Percentiles rank a stretch among this genome's conserved stretches.
phyloP scores from a whole-genome alignment of 2,888 invertebrate species.

The Hypercompe scribonia region DNA sequence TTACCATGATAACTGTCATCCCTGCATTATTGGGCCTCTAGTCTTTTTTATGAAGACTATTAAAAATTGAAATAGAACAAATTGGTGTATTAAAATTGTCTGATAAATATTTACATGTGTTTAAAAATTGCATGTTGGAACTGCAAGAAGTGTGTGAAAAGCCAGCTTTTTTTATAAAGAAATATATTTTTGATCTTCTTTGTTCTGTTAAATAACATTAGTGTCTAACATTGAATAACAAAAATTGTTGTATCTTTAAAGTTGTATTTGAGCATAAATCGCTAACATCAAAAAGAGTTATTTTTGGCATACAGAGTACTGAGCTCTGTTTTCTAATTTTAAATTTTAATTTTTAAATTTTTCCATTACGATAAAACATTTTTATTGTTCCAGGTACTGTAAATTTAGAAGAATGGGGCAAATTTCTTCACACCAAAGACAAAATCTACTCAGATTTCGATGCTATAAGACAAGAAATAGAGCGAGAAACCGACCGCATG shows the following conservation, averaged over 20 bases:
- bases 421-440: constrained; percentile 97
- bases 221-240: neutral
- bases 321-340: neutral
- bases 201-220: too few relatives aligned
- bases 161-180: too few relatives aligned
- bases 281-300: too few relatives aligned
- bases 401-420: constrained; percentile 97
- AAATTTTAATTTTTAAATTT: too few relatives aligned
- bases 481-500: constrained; percentile 96
- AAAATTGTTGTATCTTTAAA: neutral
- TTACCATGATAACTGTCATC: neutral
- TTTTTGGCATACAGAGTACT: too few relatives aligned
- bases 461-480: constrained; percentile 96
- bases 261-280: neutral
- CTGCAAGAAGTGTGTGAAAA: neutral
- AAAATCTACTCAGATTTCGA: constrained; percentile 96
- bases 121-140: neutral
- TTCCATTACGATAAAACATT: too few relatives aligned
- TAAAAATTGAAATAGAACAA: too few relatives aligned
- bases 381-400: constrained; percentile 89
- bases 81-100: neutral
- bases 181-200: too few relatives aligned
- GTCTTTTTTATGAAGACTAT: too few relatives aligned
- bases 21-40: too few relatives aligned
- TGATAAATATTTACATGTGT: neutral